Evolutionary conservation across 2,888 invertebrate genomes (phyloP), one percentile per base, ranked within the genome.

Genomic region (Polietes domitor): DNA sequence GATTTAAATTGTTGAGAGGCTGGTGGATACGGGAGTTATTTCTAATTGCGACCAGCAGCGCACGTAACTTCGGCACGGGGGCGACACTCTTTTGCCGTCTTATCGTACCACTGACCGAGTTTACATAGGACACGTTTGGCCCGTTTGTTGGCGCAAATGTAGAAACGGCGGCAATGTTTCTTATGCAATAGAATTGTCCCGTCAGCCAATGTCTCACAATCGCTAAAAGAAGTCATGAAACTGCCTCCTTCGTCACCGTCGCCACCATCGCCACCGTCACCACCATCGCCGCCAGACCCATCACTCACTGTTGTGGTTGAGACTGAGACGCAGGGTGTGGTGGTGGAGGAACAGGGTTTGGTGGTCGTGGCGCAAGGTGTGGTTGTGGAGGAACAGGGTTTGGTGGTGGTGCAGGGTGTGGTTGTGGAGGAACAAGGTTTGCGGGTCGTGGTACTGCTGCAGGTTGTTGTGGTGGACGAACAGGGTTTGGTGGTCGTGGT

Each of bases 141-240:
- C 0, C 70, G 68, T 17, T 32, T 9, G 17, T 77, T 71, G 1
- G 0, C 9, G 80, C 85, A 85, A 9, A 19, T 7, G 41, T 77
- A 80, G 24, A n/a, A 80, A 47, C 85, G 82, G 19, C 80, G 55
- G 24, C 85, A 82, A 17, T 77, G 74, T 26, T 9, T 58, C 5
- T 2, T 2, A 74, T 85, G 74, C 65, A 85, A 41, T 5, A 85
- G 24, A 53, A 80, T 65, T 6, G 63, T 71, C 0, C 17, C 17
- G 6, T 82, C 80, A 10, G 47, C 32, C n/a, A 82, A 65, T 7
- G 68, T 43, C 0, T 10, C 0, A 19, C 85, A 85, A 24, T 80
- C 82, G 10, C 12, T 80, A 15, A 74, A 9, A 3, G 21, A n/a
- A 26, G 21, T 68, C 2, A 2, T 1, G 7, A 21, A 2, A 73